Percentiles rank a stretch among this genome's conserved stretches.
Evolutionary conservation across 2,888 invertebrate genomes (phyloP).

Genomic region (Machimus rusticus): DNA sequence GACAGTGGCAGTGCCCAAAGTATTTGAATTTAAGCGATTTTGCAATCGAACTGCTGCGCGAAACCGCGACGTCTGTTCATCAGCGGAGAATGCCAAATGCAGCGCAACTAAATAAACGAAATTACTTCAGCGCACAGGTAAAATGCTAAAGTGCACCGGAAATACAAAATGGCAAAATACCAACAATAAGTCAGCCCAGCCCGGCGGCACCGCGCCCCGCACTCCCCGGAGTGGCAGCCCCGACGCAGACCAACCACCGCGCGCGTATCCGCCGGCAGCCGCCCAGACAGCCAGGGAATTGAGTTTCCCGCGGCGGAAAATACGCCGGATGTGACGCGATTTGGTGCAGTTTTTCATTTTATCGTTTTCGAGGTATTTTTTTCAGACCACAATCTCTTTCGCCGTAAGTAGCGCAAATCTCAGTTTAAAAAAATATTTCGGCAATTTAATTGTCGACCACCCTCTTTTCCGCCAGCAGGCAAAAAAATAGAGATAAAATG

Average conservation of each 20-base stretch:
- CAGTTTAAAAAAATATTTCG: neutral
- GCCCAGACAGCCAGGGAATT: neutral
- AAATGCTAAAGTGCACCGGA: conserved; percentile 27
- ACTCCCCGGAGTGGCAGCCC: neutral
- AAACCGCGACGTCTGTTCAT: neutral
- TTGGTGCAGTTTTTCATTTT: neutral
- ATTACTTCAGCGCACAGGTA: neutral
- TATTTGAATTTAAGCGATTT: neutral
- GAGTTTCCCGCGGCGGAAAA: neutral
- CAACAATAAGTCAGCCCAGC: neutral
- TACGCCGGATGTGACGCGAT: neutral
- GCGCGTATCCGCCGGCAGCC: neutral
- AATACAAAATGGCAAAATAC: conserved; percentile 9
- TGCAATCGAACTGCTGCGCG: neutral
- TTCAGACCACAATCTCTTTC: neutral
- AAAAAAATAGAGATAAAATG: neutral
- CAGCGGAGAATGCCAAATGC: neutral
- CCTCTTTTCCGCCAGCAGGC: neutral
- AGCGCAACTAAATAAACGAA: neutral
- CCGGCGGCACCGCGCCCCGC: neutral
- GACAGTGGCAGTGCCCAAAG: too few relatives aligned
- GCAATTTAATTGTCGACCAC: neutral
- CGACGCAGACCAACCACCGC: neutral
- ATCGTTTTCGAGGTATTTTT: neutral
- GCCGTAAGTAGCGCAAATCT: neutral